Percentiles rank a stretch among this genome's conserved stretches.
Conservation (phyloP, 64 coral and sea anemone genomes). For the Trachythela sp. region DNA sequence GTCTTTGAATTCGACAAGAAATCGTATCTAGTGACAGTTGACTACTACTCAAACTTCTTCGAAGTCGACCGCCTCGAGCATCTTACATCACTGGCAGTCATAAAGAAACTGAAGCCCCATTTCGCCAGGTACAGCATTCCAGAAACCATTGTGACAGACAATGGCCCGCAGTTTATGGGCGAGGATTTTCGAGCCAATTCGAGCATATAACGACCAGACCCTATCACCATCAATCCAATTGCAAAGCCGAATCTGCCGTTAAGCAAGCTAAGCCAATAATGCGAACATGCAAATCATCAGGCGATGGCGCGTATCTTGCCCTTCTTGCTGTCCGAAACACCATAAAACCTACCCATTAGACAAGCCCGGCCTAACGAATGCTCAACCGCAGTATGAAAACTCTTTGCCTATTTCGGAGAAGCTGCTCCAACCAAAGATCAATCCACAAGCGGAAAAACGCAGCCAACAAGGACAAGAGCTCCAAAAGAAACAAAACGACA, state of each 20-base stretch:
- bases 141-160: no score
- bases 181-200: not conserved
- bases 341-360: not conserved
- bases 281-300: not conserved
- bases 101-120: no score
- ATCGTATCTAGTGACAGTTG: not conserved
- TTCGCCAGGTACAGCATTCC: no score
- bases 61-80: not conserved
- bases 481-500: not conserved
- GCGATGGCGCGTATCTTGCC: not conserved
- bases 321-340: not conserved
- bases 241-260: not conserved
- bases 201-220: not conserved
- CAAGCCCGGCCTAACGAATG: constrained; percentile 5
- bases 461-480: not conserved
- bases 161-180: no score
- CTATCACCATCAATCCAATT: not conserved
- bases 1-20: not conserved
- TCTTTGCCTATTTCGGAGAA: not conserved
- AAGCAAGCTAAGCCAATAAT: not conserved
- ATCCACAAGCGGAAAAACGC: not conserved
- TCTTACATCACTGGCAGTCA: not conserved
- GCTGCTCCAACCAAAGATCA: not conserved
- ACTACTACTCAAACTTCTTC: not conserved
- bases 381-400: no score